Percentiles rank a stretch among this genome's conserved stretches.
Conservation (phyloP, 2,113 vertebrate species). For the Nothobranchius kuhntae region DNA sequence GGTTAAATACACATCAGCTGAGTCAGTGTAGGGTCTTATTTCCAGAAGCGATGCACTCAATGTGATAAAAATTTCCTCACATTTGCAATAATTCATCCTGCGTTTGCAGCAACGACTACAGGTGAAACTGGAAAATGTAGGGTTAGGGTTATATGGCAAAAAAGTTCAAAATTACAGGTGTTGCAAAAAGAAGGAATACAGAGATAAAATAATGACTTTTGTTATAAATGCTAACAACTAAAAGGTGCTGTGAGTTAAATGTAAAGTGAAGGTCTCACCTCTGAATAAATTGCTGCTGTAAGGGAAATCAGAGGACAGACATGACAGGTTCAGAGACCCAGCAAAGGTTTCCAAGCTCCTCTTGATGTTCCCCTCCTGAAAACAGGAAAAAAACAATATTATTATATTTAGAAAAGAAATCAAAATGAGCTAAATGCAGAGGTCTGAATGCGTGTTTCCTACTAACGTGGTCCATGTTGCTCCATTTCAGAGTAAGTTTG, state of each 20-base stretch:
- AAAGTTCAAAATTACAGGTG: too few relatives aligned
- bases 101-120: too few relatives aligned
- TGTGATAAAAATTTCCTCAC: too few relatives aligned
- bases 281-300: conserved; percentile 67
- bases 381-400: neutral
- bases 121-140: too few relatives aligned
- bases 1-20: too few relatives aligned
- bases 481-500: conserved; percentile 40
- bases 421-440: neutral
- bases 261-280: conserved; percentile 33
- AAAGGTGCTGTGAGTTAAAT: neutral
- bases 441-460: neutral
- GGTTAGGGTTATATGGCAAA: too few relatives aligned
- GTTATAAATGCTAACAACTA: neutral
- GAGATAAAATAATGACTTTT: too few relatives aligned
- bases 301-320: conserved; percentile 50
- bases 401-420: neutral
- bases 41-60: too few relatives aligned
- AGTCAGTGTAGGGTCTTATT: too few relatives aligned
- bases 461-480: conserved; percentile 78
- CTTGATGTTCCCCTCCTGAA: conserved; percentile 64
- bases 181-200: too few relatives aligned
- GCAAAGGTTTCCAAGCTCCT: conserved; percentile 62
- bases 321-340: conserved; percentile 48
- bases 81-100: too few relatives aligned